Base-by-base conservation (phyloP, 2,888 invertebrate species). In the Anagyrus pseudococci region DNA sequence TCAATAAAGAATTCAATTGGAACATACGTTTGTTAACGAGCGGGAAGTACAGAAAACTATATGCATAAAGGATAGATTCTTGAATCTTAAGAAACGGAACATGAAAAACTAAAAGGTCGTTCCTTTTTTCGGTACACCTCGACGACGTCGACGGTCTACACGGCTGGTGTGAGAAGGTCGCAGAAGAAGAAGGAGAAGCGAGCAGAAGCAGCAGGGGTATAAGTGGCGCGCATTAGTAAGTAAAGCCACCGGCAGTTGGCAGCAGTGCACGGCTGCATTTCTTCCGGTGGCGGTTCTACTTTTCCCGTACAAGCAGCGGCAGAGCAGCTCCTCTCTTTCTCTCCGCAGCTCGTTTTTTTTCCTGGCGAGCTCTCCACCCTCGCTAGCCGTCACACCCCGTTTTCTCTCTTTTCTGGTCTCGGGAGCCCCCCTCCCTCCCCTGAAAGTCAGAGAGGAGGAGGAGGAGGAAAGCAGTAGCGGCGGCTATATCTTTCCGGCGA, bases 401-500 rank as follows among this genome's bases (percentile, higher is more conserved):
- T 64, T 64, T 59, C 64, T 52, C 59, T 59, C 50, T 50, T 57
- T 57, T 49, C 56, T 57, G 48, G 40, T 19, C 57, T 54, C 41
- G 26, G 47, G 43, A 41, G 44, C 41, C 13, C 67, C 66, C 69
- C 40, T 15, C 67, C 67, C 68, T 67, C 68, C 68, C n/a, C n/a
- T n/a, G n/a, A n/a, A n/a, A n/a, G n/a, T n/a, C n/a, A n/a, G n/a
- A n/a, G n/a, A n/a, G n/a, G n/a, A n/a, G n/a, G n/a, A n/a, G n/a
- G n/a, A n/a, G n/a, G n/a, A n/a, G n/a, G n/a, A n/a, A n/a, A n/a
- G n/a, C n/a, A n/a, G n/a, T n/a, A n/a, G 67, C 33, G 10, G 62
- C 60, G 66, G 70, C 69, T 70, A 74, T 75, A 73, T 75, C 71
- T 72, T 73, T 71, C 72, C 47, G 23, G 22, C 19, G 46, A 13